Percentiles rank a stretch among this genome's conserved stretches.
Evolutionary conservation across 2,113 vertebrate genomes (phyloP).

Genomic region (Sorex araneus): DNA sequence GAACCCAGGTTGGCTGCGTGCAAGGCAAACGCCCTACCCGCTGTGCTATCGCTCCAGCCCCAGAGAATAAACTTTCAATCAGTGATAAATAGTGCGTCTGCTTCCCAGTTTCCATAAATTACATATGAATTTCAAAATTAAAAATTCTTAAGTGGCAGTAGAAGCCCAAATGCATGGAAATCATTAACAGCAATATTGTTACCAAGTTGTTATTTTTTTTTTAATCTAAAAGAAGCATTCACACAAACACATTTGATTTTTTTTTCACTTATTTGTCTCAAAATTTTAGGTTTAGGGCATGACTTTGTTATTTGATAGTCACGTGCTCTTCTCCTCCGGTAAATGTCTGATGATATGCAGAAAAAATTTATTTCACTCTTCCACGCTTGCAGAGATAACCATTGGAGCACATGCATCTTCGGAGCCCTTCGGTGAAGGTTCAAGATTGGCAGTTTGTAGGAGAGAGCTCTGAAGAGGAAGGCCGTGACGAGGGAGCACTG

Average conservation of each 20-base stretch:
- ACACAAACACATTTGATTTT: background rate
- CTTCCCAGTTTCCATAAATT: background rate
- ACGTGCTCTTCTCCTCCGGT: background rate
- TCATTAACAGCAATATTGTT: background rate
- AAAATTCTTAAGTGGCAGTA: slow-evolving; percentile 44
- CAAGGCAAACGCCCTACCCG: no score
- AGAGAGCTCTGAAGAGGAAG: background rate
- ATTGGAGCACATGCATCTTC: background rate
- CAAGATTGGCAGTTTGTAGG: background rate
- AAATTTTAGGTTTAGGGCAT: no score
- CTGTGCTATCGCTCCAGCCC: no score
- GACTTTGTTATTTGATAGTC: background rate
- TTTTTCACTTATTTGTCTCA: no score
- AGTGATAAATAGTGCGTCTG: background rate
- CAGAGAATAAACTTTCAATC: slow-evolving; percentile 2
- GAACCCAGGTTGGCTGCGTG: no score
- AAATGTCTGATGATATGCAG: background rate
- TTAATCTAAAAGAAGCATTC: background rate
- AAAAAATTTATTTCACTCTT: slow-evolving; percentile 43
- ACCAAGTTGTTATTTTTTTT: slow-evolving; percentile 36
- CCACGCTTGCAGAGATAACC: slow-evolving; percentile 43
- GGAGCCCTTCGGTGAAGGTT: background rate
- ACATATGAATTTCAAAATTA: background rate
- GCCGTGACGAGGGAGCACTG: background rate
- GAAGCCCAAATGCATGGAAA: background rate